Base-by-base conservation (phyloP, 30 jellyfish, hydroid and myxozoan genomes). In the Pelagia noctiluca region DNA sequence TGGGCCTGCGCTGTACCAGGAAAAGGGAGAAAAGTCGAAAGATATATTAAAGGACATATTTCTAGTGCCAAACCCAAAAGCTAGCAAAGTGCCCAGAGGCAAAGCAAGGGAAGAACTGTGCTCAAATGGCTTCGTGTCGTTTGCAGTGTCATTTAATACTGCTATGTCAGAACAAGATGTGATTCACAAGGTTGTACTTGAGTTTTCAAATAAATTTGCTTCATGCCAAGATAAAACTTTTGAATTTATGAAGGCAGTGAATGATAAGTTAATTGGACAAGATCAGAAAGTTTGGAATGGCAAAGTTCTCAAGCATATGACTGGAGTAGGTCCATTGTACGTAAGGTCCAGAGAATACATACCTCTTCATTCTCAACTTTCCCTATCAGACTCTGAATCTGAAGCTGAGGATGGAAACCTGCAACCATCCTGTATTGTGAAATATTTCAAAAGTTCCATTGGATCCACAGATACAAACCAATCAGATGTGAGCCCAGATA, bases 251-350 rank as follows among this genome's bases (percentile, higher is more conserved):
- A 42, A 42, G 57, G 57, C 57, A 5, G 57, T 42, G 8, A 42
- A 42, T 16, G 57, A 42, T 16, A 42, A 42, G 57, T 42, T 42
- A 16, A 42, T 42, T 5, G 57, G 57, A 16, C 57, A 42, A 16
- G 57, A 42, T 42, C 57, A 42, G 57, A 42, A 42, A 16, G 57
- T 42, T 42, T 42, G 57, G 57, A 42, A 42, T 42, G 57, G 57
- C 16, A 42, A 42, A 42, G 57, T 42, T 42, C 16, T 42, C 12
- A 42, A 42, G 57, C 57, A 42, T 42, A 42, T 42, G 57, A 42
- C 57, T 42, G 57, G 57, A 42, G 57, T 42, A 42, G 57, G 57
- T 42, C 57, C 57, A 42, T 42, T 42, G 57, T 42, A 42, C 16
- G 16, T 42, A 5, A 42, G 8, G 16, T 42, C 57, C 8, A 42